Conservation (phyloP, 2,797 vertebrate species). For the Hydrophis major region DNA sequence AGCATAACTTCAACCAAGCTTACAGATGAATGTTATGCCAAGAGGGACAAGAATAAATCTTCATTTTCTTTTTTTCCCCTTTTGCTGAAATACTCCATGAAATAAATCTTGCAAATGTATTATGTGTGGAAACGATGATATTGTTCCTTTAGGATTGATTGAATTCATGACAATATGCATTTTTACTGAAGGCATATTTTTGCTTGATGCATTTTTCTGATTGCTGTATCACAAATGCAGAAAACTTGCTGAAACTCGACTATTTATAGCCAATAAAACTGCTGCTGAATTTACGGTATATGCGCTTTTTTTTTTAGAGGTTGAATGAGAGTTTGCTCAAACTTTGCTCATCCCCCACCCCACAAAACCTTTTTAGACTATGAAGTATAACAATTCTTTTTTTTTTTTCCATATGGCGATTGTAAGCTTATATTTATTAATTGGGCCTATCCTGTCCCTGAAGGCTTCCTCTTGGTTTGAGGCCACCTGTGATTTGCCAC, state of each 20-base stretch:
- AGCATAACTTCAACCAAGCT: not conserved
- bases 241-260: not conserved
- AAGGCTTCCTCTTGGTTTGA: not conserved
- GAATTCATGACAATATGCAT: not conserved
- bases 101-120: not conserved
- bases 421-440: not conserved
- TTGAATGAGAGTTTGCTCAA: not conserved
- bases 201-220: not conserved
- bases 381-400: not conserved
- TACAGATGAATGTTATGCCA: not conserved
- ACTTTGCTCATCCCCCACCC: not conserved
- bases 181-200: not conserved
- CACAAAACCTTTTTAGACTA: not conserved
- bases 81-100: conserved; percentile 18
- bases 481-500: not conserved
- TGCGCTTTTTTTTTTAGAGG: not conserved
- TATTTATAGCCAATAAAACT: not conserved
- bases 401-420: not conserved
- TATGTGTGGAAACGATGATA: conserved; percentile 6
- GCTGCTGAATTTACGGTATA: not conserved
- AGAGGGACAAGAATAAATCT: not conserved
- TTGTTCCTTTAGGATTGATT: not conserved
- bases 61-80: not conserved
- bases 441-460: not conserved
- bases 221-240: not conserved